Evolutionary conservation across 2,113 vertebrate species (phyloP).

Genomic region (Cryptotis parvus): DNA sequence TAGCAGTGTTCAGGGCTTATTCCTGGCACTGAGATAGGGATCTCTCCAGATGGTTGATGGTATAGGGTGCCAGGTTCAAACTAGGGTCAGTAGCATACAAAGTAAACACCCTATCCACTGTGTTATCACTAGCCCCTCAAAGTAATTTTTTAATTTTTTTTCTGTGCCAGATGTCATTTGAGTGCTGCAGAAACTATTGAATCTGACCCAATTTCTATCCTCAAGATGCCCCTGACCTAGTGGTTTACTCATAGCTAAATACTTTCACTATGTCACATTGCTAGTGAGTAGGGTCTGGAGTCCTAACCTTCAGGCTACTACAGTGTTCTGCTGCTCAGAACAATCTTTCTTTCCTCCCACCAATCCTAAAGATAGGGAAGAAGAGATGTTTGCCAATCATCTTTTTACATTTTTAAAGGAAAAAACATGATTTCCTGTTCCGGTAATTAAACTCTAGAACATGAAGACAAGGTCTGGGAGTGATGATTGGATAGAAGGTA

Average conservation of each 20-base stretch:
- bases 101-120: too few relatives aligned
- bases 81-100: too few relatives aligned
- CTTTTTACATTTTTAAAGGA: conserved; percentile 30
- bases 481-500: too few relatives aligned
- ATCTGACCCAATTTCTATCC: not conserved
- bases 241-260: not conserved
- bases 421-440: too few relatives aligned
- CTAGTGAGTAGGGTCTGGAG: not conserved
- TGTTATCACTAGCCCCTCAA: too few relatives aligned
- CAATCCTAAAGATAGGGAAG: not conserved
- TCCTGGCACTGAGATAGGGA: too few relatives aligned
- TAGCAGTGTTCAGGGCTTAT: too few relatives aligned
- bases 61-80: too few relatives aligned
- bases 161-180: not conserved
- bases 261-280: not conserved
- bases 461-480: too few relatives aligned
- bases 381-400: not conserved
- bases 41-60: too few relatives aligned
- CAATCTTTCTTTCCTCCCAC: not conserved
- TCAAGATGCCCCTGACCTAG: conserved; percentile 7
- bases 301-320: not conserved
- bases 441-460: too few relatives aligned
- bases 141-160: conserved; percentile 18
- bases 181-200: conserved; percentile 29
- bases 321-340: not conserved